Conservation (phyloP, 2,113 vertebrate genomes). For the Pituophis catenifer region DNA sequence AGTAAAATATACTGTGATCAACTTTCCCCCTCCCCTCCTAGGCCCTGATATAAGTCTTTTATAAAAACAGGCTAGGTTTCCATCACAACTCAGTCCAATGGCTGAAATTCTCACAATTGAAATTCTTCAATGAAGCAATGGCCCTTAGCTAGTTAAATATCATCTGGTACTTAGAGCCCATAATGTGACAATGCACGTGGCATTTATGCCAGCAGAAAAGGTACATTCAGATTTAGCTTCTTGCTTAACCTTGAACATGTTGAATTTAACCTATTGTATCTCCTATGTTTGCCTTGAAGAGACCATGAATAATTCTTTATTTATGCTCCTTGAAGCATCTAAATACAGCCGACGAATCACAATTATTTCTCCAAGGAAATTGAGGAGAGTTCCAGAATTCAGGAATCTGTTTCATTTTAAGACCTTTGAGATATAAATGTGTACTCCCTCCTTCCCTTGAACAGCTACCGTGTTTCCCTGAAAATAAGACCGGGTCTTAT, state of each 20-base stretch:
- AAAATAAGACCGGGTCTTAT: no score
- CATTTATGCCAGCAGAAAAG: background rate
- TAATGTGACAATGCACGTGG: background rate
- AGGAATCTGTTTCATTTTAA: background rate
- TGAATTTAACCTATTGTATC: background rate
- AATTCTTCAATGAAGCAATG: background rate
- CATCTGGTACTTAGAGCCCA: no score
- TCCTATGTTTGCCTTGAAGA: background rate
- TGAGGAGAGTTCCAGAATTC: background rate
- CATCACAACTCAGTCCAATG: background rate
- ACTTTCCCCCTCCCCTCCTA: background rate
- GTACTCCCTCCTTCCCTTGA: background rate
- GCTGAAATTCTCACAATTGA: background rate
- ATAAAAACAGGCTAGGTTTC: background rate
- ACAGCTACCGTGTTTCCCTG: no score
- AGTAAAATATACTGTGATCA: background rate
- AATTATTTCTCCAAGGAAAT: background rate
- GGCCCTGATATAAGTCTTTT: background rate
- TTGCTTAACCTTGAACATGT: no score
- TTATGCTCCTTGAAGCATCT: background rate
- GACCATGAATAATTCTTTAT: background rate
- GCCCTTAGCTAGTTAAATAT: rapidly evolving
- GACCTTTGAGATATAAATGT: background rate
- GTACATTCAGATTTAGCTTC: background rate
- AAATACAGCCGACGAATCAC: background rate